A percentile compares a stretch with the other conserved stretches of the same genome.
These are phyloP conservation scores for Campopleginae sp. DNA, from an alignment of 2,888 invertebrate species.

Conservation along the genomic window DNA sequence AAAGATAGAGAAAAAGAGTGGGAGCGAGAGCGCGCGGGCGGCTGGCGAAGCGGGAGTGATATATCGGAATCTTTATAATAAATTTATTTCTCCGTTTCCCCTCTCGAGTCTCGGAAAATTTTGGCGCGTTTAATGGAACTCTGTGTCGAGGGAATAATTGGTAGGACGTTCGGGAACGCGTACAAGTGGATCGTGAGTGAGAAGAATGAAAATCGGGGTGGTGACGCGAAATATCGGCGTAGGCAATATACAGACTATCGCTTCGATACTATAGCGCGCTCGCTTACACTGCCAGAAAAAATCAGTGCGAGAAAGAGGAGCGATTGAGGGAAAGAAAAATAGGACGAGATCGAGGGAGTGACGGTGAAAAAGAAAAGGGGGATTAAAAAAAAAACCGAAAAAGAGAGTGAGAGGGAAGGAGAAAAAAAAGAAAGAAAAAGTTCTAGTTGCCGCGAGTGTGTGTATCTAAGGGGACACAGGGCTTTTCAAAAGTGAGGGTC, in stretches of 20 bases:
- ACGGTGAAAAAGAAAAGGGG: constrained; percentile 14
- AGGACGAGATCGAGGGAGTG: constrained; percentile 35
- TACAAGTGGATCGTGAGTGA: constrained; percentile 19
- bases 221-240: constrained; percentile 60
- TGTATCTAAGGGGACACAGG: constrained; percentile 76
- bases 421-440: constrained; percentile 32
- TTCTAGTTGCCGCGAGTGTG: constrained; percentile 52
- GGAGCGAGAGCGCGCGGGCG: constrained; percentile 41
- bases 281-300: constrained; percentile 45
- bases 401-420: constrained; percentile 42
- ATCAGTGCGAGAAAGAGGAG: constrained; percentile 45
- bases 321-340: constrained; percentile 38
- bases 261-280: constrained; percentile 13
- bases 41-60: constrained; percentile 34
- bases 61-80: constrained; percentile 31
- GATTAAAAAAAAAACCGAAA: too few species aligned
- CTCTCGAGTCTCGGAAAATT: constrained; percentile 9
- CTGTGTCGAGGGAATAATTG: constrained; percentile 20
- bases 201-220: constrained; percentile 53
- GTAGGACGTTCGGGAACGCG: constrained; percentile 19
- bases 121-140: constrained; percentile 51
- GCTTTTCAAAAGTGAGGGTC: constrained; percentile 85
- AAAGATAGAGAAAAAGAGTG: constrained; percentile 17
- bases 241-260: constrained; percentile 26
- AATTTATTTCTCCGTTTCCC: constrained; percentile 35